Evolutionary conservation across 1,140 invertebrate species (phyloP).

Genomic region (Drosophila pectinifera): DNA sequence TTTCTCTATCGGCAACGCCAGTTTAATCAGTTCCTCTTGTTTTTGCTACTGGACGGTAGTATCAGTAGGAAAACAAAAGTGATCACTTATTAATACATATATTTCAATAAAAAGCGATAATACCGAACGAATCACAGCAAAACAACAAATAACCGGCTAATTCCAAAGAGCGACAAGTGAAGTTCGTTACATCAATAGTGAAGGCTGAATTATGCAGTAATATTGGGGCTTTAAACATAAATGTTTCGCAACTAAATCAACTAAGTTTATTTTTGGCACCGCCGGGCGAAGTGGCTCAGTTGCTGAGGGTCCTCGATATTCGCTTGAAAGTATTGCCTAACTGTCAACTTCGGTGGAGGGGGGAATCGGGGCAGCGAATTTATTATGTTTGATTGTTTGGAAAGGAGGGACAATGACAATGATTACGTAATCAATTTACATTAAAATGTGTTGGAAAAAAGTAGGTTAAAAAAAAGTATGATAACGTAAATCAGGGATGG

Average conservation of each 20-base stretch:
- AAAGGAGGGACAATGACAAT: too few species aligned
- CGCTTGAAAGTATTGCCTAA: not conserved
- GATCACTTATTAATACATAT: conserved; percentile 13
- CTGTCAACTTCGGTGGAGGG: not conserved
- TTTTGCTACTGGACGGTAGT: conserved; percentile 18
- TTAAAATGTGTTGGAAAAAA: too few species aligned
- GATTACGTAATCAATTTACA: too few species aligned
- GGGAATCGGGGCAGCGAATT: too few species aligned
- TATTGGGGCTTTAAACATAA: too few species aligned
- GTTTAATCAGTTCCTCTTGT: conserved; percentile 27
- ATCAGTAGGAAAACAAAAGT: conserved; percentile 42
- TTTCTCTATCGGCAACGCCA: conserved; percentile 6
- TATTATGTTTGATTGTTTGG: too few species aligned
- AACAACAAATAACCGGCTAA: conserved; percentile 14
- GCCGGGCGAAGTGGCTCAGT: too few species aligned
- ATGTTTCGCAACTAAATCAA: not conserved
- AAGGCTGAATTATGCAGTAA: not conserved
- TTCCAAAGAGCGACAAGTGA: not conserved
- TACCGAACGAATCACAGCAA: not conserved
- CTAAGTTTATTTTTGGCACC: not conserved
- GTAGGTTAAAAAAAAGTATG: too few species aligned
- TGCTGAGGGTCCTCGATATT: not conserved
- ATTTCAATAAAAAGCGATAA: conserved; percentile 37
- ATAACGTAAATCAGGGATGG: too few species aligned
- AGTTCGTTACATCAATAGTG: not conserved